Conservation (phyloP, 2,888 invertebrate species). For the Camponotus fellah region DNA sequence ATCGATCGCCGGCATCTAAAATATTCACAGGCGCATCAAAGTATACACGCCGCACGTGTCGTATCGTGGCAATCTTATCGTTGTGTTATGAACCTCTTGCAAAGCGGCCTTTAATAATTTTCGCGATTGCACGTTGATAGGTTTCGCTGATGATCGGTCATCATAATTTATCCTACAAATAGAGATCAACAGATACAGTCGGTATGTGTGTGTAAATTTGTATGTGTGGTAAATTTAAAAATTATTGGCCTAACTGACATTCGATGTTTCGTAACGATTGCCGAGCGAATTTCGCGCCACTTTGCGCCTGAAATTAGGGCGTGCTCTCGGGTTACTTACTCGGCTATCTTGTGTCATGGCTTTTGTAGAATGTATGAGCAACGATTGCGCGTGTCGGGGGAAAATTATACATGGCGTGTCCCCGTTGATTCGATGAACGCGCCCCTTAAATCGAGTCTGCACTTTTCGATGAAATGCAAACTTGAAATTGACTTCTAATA, state of each 20-base stretch:
- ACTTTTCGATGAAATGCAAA: neutral
- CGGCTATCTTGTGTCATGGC: slow-evolving; percentile 43
- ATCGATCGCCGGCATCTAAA: slow-evolving; percentile 68
- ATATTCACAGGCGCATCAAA: slow-evolving; percentile 68
- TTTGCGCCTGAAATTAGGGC: slow-evolving; percentile 35
- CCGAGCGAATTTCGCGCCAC: neutral
- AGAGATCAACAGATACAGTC: slow-evolving; percentile 51
- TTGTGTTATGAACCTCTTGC: slow-evolving; percentile 32
- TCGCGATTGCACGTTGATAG: neutral
- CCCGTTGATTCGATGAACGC: slow-evolving; percentile 68
- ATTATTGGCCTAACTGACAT: neutral
- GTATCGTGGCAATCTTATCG: slow-evolving; percentile 57
- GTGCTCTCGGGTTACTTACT: slow-evolving; percentile 24
- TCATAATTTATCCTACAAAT: slow-evolving; percentile 9
- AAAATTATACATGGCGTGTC: slow-evolving; percentile 52
- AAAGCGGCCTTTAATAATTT: slow-evolving; percentile 24
- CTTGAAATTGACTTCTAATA: neutral
- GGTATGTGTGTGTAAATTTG: neutral
- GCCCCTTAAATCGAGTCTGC: slow-evolving; percentile 16
- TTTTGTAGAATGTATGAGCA: slow-evolving; percentile 44
- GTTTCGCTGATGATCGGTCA: neutral
- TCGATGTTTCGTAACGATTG: slow-evolving; percentile 18
- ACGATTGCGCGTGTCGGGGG: slow-evolving; percentile 38
- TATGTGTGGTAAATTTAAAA: neutral
- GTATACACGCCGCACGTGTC: slow-evolving; percentile 53